phyloP scores from a whole-genome alignment of 2,113 vertebrate species.

The Fregata magnificens region DNA sequence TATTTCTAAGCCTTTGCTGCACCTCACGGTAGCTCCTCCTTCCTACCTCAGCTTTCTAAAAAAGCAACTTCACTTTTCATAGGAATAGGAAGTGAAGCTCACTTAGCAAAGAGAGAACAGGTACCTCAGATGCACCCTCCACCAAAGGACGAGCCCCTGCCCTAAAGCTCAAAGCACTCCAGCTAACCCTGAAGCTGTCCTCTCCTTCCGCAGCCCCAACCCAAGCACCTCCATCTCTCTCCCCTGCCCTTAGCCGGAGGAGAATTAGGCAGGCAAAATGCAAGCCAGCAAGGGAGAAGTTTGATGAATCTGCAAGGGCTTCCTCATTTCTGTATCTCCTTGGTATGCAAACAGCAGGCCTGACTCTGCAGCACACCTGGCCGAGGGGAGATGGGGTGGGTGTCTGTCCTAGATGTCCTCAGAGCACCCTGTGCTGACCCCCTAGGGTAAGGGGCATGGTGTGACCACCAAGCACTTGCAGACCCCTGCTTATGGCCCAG shows the following conservation, averaged over 20 bases:
- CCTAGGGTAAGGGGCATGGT: accelerated
- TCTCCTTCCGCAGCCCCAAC: background rate
- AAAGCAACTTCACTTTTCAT: slow-evolving; percentile 43
- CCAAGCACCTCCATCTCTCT: accelerated
- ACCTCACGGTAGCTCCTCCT: background rate
- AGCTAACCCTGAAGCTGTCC: background rate
- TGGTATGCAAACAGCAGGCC: background rate
- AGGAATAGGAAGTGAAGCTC: slow-evolving; percentile 33
- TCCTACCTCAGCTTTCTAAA: slow-evolving; percentile 18
- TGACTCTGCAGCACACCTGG: background rate
- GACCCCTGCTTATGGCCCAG: background rate
- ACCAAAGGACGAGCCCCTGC: background rate
- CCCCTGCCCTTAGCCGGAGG: background rate
- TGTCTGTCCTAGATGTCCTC: background rate
- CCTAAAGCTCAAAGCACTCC: background rate
- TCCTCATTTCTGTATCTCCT: background rate
- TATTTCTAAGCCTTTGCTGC: background rate
- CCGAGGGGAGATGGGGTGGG: background rate
- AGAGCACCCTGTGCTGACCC: background rate
- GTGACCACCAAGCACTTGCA: background rate
- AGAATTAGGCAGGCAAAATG: background rate
- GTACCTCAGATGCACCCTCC: background rate
- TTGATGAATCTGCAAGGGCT: background rate
- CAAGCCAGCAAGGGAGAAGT: background rate
- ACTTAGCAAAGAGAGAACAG: background rate